A percentile compares a stretch with the other conserved stretches of the same genome.
These are phyloP conservation scores for Ectemnius cavifrons DNA, from an alignment of 2,888 invertebrate genomes.

Conservation along the genomic window DNA sequence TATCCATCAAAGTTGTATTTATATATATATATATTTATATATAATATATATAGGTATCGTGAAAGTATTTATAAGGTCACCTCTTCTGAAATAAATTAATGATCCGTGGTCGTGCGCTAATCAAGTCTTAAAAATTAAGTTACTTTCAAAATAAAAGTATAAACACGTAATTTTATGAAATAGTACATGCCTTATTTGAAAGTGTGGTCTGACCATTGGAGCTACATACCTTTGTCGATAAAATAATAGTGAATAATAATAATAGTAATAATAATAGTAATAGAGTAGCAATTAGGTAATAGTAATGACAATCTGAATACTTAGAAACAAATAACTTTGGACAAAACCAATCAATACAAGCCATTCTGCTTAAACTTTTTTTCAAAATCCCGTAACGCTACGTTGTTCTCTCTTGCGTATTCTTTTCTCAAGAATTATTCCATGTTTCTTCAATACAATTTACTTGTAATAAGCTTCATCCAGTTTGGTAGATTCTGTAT, in stretches of 20 bases:
- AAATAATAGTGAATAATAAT: slow-evolving; percentile 43
- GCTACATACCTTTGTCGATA: slow-evolving; percentile 39
- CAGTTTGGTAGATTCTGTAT: not conserved
- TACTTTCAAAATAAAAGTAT: slow-evolving; percentile 47
- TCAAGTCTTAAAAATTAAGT: slow-evolving; percentile 46
- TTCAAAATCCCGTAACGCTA: slow-evolving; percentile 49
- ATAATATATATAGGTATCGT: slow-evolving; percentile 44
- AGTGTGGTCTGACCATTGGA: slow-evolving; percentile 27
- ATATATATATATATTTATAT: slow-evolving; percentile 36
- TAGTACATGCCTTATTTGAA: slow-evolving; percentile 27
- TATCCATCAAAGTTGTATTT: slow-evolving; percentile 24
- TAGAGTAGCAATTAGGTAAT: slow-evolving; percentile 38
- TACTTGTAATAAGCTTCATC: not conserved
- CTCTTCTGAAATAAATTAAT: slow-evolving; percentile 51
- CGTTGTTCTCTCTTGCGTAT: slow-evolving; percentile 49
- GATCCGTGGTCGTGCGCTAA: slow-evolving; percentile 39
- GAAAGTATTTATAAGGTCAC: slow-evolving; percentile 48
- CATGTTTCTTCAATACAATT: slow-evolving; percentile 23
- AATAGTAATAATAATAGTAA: slow-evolving; percentile 28
- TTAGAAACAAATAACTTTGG: slow-evolving; percentile 66
- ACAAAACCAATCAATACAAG: slow-evolving; percentile 60
- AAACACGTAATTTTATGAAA: slow-evolving; percentile 40
- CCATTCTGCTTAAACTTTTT: slow-evolving; percentile 42
- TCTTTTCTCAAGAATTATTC: slow-evolving; percentile 22
- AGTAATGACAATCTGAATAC: slow-evolving; percentile 46